Evolutionary conservation across 2,888 invertebrate genomes (phyloP).

Genomic region (Saturnia pavonia): DNA sequence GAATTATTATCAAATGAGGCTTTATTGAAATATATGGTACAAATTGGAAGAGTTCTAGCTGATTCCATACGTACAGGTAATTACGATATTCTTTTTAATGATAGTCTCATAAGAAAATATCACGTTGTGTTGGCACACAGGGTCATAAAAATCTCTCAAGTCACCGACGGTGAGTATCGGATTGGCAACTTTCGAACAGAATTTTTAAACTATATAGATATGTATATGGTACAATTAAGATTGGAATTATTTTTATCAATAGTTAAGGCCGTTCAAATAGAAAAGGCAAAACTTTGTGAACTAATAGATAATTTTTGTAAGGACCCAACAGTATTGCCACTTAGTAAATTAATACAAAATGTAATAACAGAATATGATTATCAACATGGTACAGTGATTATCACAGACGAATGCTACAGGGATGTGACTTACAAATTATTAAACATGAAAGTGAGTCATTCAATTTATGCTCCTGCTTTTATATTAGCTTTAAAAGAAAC

Average conservation of each 20-base stretch:
- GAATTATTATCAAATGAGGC: conserved; percentile 24
- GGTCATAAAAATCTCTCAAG: conserved; percentile 14
- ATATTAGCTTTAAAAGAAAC: neutral
- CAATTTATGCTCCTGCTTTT: neutral
- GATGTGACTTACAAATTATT: neutral
- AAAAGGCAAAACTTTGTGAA: neutral
- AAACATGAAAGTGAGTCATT: neutral
- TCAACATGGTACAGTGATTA: neutral
- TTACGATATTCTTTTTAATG: conserved; percentile 26
- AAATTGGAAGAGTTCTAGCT: conserved; percentile 26
- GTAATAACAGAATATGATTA: neutral
- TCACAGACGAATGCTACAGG: neutral
- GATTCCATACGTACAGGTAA: conserved; percentile 27
- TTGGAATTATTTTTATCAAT: neutral
- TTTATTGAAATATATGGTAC: conserved; percentile 23
- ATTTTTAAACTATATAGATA: neutral
- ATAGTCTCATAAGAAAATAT: conserved; percentile 29
- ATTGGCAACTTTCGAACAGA: neutral
- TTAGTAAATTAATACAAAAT: conserved; percentile 5
- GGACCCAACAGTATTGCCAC: neutral
- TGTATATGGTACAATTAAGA: neutral
- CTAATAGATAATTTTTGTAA: neutral
- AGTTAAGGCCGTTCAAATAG: neutral
- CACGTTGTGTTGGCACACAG: conserved; percentile 27
- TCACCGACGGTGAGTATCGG: neutral